Conservation (phyloP, 2,113 vertebrate genomes). For the Megaceryle maxima region DNA sequence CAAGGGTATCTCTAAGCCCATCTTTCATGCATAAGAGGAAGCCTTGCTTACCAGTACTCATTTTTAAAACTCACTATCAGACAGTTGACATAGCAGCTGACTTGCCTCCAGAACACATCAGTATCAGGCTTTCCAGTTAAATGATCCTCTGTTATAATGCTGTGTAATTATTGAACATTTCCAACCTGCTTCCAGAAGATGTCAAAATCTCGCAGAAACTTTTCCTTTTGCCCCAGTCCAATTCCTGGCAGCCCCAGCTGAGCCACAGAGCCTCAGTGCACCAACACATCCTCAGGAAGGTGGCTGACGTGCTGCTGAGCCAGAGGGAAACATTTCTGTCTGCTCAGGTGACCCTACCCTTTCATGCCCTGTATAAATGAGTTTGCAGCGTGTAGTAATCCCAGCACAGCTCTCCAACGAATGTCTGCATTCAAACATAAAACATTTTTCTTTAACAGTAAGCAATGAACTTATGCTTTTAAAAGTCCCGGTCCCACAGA, state of each 20-base stretch:
- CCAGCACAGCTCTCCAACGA: constrained; percentile 21
- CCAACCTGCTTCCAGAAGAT: background rate
- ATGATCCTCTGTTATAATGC: background rate
- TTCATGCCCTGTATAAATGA: background rate
- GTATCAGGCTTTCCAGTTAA: background rate
- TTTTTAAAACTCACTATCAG: background rate
- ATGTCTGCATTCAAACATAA: background rate
- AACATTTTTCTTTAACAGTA: background rate
- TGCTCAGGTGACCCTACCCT: background rate
- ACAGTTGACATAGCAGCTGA: constrained; percentile 20
- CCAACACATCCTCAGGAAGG: background rate
- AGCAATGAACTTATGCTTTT: constrained; percentile 7
- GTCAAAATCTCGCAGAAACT: background rate
- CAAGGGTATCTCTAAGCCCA: background rate
- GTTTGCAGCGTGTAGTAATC: background rate
- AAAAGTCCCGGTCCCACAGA: background rate
- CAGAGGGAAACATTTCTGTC: background rate
- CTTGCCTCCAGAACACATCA: background rate
- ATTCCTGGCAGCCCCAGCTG: background rate
- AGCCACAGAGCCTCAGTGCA: accelerated
- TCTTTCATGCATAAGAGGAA: background rate
- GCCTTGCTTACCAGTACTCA: background rate
- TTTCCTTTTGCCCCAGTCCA: background rate
- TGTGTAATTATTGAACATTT: accelerated
- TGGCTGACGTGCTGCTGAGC: background rate